These are phyloP conservation scores for Chaenogobius annularis DNA, from an alignment of 2,113 vertebrate genomes.

Conservation along the genomic window DNA sequence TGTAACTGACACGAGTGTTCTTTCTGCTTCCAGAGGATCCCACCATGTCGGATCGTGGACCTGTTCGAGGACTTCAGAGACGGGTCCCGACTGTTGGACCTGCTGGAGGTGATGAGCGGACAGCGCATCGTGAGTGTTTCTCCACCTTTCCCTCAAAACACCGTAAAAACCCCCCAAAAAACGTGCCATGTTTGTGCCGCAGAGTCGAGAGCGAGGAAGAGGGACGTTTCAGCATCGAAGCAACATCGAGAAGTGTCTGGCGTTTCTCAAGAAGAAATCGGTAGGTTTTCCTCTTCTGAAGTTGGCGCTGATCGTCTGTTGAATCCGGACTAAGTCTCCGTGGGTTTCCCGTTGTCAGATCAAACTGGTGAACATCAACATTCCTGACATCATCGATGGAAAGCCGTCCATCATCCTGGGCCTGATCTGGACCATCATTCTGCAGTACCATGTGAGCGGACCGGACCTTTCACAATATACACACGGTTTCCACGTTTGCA, in stretches of 20 bases:
- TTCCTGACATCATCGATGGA: slow-evolving; percentile 92
- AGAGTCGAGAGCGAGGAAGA: slow-evolving; percentile 88
- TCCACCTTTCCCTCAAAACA: too few relatives aligned
- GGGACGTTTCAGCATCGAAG: slow-evolving; percentile 90
- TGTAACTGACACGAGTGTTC: too few relatives aligned
- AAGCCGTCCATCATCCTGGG: slow-evolving; percentile 96
- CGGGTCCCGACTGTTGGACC: slow-evolving; percentile 88
- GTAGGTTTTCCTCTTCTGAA: slow-evolving; percentile 66
- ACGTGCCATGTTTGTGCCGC: slow-evolving; percentile 25
- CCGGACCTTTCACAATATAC: too few relatives aligned
- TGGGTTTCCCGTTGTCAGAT: slow-evolving; percentile 72
- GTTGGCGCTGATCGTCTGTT: background rate
- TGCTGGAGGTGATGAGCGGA: slow-evolving; percentile 93
- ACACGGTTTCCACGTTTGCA: too few relatives aligned
- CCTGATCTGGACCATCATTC: slow-evolving; percentile 94
- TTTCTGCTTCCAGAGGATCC: slow-evolving; percentile 75
- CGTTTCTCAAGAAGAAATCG: slow-evolving; percentile 87
- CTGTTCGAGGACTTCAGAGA: slow-evolving; percentile 87
- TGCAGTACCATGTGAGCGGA: slow-evolving; percentile 97
- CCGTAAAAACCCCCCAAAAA: too few relatives aligned
- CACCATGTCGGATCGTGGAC: slow-evolving; percentile 82
- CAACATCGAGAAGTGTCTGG: slow-evolving; percentile 90
- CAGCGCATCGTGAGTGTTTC: slow-evolving; percentile 84
- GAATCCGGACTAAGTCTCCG: background rate
- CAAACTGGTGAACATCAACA: slow-evolving; percentile 96